Evolutionary conservation across 2,797 vertebrate genomes (phyloP), one percentile per base, ranked within the genome.

Genomic region (Rhabdomys pumilio): DNA sequence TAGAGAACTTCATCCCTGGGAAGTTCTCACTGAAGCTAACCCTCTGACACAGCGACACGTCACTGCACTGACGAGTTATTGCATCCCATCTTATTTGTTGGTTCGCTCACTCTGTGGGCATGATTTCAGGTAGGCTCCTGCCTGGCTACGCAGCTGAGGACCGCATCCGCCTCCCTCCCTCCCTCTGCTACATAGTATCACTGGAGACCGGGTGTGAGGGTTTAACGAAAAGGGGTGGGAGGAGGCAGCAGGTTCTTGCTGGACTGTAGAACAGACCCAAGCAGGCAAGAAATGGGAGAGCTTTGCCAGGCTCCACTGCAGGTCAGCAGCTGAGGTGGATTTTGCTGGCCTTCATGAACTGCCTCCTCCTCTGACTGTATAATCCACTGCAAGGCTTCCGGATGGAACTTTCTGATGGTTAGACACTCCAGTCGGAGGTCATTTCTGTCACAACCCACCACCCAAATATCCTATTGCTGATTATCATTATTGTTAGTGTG

Each of bases 101-200:
- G 67, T 2, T n/a, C 3, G 34, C 26, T 75, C 53, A 61, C 63
- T 50, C 38, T 14, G 17, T 44, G 15, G 61, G 31, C 4, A 15
- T 29, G 79, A n/a, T 2, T 13, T 38, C n/a, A 14, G 41, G 61
- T 12, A 57, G 13, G 67, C 26, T 1, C 47, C 55, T 11, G 53
- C 89, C 41, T 29, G 63, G 55, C 0, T 19, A 38, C 47, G 12
- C 53, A 2, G 73, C 79, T 6, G 34, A 72, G 34, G 57, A 34
- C 0, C 15, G 22, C 55, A 31, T 20, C 53, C 2, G 10, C 26
- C 47, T 1, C 41, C 15, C 26, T 17, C 55, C 7, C 1, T 76
- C 69, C 44, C 24, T 76, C 41, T n/a, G 15, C 24, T 3, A 29
- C 19, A 0, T 34, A 0, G 31, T 0, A 0, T 22, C 7, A 2